Percentiles rank a stretch among this genome's conserved stretches.
Conservation (phyloP, 1,140 invertebrate species). For the Temnothorax nylanderi region DNA sequence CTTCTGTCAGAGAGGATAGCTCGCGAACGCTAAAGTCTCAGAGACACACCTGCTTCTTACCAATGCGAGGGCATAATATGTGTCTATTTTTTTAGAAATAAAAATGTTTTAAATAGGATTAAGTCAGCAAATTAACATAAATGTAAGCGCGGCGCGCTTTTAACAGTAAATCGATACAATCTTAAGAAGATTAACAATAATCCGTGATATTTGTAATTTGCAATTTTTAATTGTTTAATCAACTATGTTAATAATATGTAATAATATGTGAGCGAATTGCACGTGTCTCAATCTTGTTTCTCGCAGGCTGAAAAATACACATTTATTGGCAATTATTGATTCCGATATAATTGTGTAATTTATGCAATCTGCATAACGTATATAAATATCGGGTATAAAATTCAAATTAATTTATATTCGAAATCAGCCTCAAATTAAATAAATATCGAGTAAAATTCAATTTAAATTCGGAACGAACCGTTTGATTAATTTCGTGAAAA, state of each 20-base stretch:
- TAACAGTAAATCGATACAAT: background rate
- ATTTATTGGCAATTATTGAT: background rate
- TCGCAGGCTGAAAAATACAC: background rate
- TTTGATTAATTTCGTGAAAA: background rate
- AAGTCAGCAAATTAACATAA: background rate
- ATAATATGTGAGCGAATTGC: background rate
- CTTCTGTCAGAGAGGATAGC: conserved; percentile 20
- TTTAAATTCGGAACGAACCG: background rate
- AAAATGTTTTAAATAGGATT: background rate
- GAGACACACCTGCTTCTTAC: conserved; percentile 8
- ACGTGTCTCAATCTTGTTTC: background rate
- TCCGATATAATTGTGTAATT: background rate
- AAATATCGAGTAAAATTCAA: background rate
- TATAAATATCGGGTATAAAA: conserved; percentile 10
- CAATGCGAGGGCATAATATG: background rate
- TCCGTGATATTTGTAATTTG: background rate
- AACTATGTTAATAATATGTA: background rate
- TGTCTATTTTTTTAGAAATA: background rate
- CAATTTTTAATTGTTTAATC: background rate
- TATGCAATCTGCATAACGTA: conserved; percentile 32
- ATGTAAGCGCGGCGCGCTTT: background rate
- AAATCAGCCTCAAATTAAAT: background rate
- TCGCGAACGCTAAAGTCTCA: conserved; percentile 7
- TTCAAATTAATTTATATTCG: background rate
- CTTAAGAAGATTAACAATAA: background rate